Percentiles rank a stretch among this genome's conserved stretches.
Evolutionary conservation across 64 coral and sea anemone species (phyloP).

Genomic region (Dendrophyllia cribrosa): DNA sequence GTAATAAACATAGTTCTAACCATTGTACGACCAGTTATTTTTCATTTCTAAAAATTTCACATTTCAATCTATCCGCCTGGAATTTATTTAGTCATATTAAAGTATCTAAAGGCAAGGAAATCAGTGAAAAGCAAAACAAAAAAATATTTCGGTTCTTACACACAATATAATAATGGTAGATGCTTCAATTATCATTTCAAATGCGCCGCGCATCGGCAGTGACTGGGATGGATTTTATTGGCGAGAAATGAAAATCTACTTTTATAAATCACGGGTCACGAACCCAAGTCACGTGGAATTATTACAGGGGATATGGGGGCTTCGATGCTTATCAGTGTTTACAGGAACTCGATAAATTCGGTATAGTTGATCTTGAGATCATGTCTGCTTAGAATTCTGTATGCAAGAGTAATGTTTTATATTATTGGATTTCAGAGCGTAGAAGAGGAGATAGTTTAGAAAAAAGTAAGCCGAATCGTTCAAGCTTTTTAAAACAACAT

Average conservation of each 20-base stretch:
- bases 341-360: not conserved
- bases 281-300: not conserved
- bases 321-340: not conserved
- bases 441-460: not conserved
- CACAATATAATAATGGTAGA: too few species aligned
- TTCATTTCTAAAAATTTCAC: not conserved
- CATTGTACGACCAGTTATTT: not conserved
- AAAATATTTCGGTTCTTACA: too few species aligned
- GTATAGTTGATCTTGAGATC: not conserved
- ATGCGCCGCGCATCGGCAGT: too few species aligned
- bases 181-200: too few species aligned
- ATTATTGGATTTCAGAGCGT: not conserved
- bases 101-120: not conserved
- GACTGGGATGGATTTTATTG: not conserved
- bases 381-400: not conserved
- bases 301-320: not conserved
- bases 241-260: not conserved
- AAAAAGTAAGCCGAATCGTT: not conserved
- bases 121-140: too few species aligned
- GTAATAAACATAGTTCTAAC: not conserved
- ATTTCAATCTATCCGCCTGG: not conserved
- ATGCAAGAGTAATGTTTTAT: not conserved
- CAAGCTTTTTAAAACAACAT: not conserved
- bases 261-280: not conserved
- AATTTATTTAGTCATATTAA: constrained; percentile 12